These are phyloP conservation scores for Hydrotaea cyrtoneurina DNA, from an alignment of 2,888 invertebrate species.

Conservation along the genomic window DNA sequence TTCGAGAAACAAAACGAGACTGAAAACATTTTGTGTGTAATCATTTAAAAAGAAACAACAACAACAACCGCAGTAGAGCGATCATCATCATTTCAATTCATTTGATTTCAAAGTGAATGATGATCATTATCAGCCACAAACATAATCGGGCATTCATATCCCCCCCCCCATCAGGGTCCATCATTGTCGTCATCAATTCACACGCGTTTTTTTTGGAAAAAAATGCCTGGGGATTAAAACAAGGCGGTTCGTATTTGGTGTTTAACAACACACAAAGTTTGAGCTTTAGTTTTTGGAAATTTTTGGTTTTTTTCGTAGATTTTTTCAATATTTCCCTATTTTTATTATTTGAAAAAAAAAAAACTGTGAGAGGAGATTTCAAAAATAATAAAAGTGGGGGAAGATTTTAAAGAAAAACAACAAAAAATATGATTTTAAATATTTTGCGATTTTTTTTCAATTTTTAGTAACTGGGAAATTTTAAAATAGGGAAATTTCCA, in stretches of 20 bases:
- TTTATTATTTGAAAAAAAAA: too few species aligned
- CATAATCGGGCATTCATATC: conserved; percentile 30
- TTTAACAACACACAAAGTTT: background rate
- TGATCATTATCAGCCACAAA: conserved; percentile 38
- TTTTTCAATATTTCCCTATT: too few species aligned
- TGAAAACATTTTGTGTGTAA: conserved; percentile 56
- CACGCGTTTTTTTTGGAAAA: conserved; percentile 51
- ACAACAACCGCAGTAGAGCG: background rate
- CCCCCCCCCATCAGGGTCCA: conserved; percentile 36
- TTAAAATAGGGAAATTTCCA: too few species aligned
- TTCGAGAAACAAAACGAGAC: conserved; percentile 60
- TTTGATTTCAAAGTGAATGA: conserved; percentile 27
- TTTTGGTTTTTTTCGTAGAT: too few species aligned
- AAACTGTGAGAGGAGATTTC: too few species aligned
- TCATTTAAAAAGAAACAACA: conserved; percentile 36
- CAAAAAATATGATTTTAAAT: too few species aligned
- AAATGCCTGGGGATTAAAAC: conserved; percentile 6
- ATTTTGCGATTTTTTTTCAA: too few species aligned
- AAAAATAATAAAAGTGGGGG: too few species aligned
- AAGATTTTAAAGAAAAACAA: too few species aligned
- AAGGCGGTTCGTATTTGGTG: conserved; percentile 25
- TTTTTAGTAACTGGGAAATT: too few species aligned
- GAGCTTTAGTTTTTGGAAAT: conserved; percentile 1
- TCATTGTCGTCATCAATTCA: conserved; percentile 50
- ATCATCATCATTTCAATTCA: conserved; percentile 38